Evolutionary conservation across 2,888 invertebrate species (phyloP).

Genomic region (Cryptocephalus primarius): DNA sequence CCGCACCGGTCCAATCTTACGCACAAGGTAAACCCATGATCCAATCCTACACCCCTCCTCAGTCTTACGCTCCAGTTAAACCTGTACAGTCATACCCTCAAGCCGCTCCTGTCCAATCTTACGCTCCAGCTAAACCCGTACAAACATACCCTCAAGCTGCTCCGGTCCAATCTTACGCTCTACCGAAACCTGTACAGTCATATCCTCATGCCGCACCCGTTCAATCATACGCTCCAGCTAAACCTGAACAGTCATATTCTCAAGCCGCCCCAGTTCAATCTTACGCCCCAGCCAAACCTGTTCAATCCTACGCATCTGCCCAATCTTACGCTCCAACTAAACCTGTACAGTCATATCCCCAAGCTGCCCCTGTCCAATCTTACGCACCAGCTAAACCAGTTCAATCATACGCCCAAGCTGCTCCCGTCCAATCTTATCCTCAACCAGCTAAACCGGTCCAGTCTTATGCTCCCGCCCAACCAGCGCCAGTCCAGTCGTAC

Average conservation of each 20-base stretch:
- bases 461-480: constrained; percentile 1
- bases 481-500: constrained; percentile 1
- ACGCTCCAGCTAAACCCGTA: not conserved
- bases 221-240: not conserved
- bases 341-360: not conserved
- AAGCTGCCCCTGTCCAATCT: not conserved
- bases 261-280: constrained; percentile 10
- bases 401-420: constrained; percentile 2
- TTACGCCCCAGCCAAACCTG: constrained; percentile 8
- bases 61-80: not conserved
- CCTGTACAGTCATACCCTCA: not conserved
- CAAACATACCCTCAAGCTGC: constrained; percentile 3
- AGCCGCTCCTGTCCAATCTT: not conserved
- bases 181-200: not conserved
- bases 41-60: constrained; percentile 8
- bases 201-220: constrained; percentile 3
- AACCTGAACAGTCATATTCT: not conserved
- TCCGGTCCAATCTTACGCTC: constrained; percentile 5
- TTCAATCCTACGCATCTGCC: constrained; percentile 7
- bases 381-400: constrained; percentile 3
- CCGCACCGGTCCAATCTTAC: constrained; percentile 7
- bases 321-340: constrained; percentile 1
- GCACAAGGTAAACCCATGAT: constrained; percentile 9
- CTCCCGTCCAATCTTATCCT: not conserved
- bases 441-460: constrained; percentile 1